Percentiles rank a stretch among this genome's conserved stretches.
Evolutionary conservation across 2,113 vertebrate species (phyloP).

Genomic region (Syngnathus floridae): DNA sequence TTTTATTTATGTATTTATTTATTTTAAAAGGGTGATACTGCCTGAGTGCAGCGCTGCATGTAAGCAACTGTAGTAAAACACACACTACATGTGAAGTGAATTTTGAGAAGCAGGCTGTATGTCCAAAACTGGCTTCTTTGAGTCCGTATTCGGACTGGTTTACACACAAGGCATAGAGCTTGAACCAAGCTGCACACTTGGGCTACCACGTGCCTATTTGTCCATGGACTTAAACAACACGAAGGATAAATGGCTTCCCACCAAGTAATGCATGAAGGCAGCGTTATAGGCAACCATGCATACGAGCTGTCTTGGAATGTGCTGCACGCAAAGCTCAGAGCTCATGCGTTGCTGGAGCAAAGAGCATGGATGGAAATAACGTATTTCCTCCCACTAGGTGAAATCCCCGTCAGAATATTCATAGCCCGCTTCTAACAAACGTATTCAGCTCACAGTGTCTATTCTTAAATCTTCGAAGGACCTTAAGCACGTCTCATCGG

Average conservation of each 20-base stretch:
- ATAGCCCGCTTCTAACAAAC: slow-evolving; percentile 14
- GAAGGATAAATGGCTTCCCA: slow-evolving; percentile 2
- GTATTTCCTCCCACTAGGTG: slow-evolving; percentile 22
- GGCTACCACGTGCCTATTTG: background rate
- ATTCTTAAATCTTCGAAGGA: slow-evolving; percentile 22
- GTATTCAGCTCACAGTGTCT: slow-evolving; percentile 21
- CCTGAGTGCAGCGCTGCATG: too few relatives aligned
- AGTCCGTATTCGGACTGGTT: background rate
- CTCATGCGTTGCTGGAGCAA: slow-evolving; percentile 6
- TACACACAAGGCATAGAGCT: background rate
- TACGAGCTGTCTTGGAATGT: slow-evolving; percentile 17
- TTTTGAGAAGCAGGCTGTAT: slow-evolving; percentile 7
- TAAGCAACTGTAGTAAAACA: background rate
- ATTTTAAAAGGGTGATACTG: too few relatives aligned
- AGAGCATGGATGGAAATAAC: slow-evolving; percentile 24
- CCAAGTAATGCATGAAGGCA: background rate
- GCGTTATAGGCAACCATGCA: slow-evolving; percentile 19
- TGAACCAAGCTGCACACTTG: background rate
- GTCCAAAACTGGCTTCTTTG: background rate
- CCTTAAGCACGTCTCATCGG: slow-evolving; percentile 20
- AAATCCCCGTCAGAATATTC: slow-evolving; percentile 30
- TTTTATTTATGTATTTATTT: too few relatives aligned
- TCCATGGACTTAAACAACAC: slow-evolving; percentile 9
- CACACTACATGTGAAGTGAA: background rate
- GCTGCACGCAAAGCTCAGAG: slow-evolving; percentile 18